Evolutionary conservation across 2,888 invertebrate species (phyloP).

Genomic region (Dromius quadrimaculatus): DNA sequence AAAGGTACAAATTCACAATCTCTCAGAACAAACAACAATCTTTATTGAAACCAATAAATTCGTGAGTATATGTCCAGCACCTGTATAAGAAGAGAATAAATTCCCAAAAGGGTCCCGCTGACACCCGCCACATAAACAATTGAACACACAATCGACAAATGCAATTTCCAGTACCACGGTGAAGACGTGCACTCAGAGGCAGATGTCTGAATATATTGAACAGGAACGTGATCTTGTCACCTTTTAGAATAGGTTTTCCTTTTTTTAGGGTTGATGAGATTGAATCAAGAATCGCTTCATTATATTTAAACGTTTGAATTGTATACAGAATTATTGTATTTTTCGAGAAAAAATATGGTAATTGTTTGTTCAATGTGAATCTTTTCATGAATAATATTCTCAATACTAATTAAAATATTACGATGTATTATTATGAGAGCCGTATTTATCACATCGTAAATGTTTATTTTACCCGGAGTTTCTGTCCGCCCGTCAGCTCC

Average conservation of each 20-base stretch:
- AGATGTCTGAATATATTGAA: constrained; percentile 9
- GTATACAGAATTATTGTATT: no score
- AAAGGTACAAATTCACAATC: constrained; percentile 30
- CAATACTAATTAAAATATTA: constrained; percentile 48
- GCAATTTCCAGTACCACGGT: constrained; percentile 6
- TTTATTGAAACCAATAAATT: constrained; percentile 28
- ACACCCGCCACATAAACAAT: constrained; percentile 44
- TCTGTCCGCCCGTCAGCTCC: constrained; percentile 7
- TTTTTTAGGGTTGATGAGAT: constrained; percentile 10
- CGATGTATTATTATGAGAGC: constrained; percentile 39
- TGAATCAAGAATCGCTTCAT: constrained; percentile 11
- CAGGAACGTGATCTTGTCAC: no score
- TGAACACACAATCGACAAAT: constrained; percentile 42
- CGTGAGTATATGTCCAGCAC: constrained; percentile 13
- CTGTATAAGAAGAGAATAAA: constrained; percentile 40
- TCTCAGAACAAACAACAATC: constrained; percentile 30
- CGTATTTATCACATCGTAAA: constrained; percentile 47
- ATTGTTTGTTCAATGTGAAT: constrained; percentile 8
- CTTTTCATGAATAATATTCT: constrained; percentile 25
- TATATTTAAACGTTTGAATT: no score
- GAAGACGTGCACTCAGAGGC: not conserved
- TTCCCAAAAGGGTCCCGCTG: constrained; percentile 29
- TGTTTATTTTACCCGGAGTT: constrained; percentile 30
- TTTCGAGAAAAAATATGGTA: constrained; percentile 26
- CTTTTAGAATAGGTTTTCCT: not conserved